phyloP scores from a whole-genome alignment of 2,113 vertebrate species.

The Gopherus flavomarginatus region DNA sequence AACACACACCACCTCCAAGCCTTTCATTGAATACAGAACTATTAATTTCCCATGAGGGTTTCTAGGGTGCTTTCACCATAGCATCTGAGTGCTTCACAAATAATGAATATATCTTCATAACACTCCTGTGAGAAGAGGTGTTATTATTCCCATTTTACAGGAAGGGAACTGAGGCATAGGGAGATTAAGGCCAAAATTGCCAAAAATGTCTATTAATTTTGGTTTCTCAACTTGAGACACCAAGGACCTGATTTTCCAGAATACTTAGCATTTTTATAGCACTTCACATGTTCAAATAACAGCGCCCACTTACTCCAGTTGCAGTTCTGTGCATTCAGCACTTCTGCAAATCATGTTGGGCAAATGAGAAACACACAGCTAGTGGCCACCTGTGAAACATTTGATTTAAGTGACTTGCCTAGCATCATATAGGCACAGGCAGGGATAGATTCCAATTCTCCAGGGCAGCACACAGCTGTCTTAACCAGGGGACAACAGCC shows the following conservation, averaged over 20 bases:
- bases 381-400: background rate
- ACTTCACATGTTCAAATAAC: constrained; percentile 16
- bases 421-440: background rate
- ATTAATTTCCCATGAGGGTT: constrained; percentile 26
- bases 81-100: constrained; percentile 29
- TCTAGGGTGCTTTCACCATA: background rate
- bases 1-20: constrained; percentile 23
- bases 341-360: background rate
- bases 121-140: background rate
- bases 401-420: background rate
- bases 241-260: background rate
- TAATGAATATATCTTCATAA: background rate
- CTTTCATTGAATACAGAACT: constrained; percentile 25
- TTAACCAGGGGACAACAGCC: background rate
- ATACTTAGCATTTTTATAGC: background rate
- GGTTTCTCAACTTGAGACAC: background rate
- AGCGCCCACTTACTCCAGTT: background rate
- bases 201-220: constrained; percentile 39
- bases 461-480: background rate
- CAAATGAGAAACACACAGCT: background rate
- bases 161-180: background rate
- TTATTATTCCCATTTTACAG: background rate
- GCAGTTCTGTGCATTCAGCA: background rate
- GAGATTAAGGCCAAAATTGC: background rate
- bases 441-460: background rate